Base-by-base conservation (phyloP, 2,888 invertebrate genomes). In the Ryuthela nishihirai region DNA sequence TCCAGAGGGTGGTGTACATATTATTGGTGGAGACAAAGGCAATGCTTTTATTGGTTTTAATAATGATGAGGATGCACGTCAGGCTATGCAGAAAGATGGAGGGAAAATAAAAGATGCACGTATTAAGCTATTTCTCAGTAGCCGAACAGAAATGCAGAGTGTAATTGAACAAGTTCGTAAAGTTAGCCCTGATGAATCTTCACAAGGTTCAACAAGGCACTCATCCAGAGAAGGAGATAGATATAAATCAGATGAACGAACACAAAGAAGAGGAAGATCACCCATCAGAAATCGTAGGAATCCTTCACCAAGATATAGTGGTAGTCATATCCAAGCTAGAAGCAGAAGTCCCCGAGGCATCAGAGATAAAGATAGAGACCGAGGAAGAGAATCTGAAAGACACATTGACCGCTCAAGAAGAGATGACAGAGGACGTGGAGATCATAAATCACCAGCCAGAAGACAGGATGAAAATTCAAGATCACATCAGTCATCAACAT, bases 1-100 rank as follows among this genome's bases (percentile, higher is more conserved):
- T 71, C 99, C 99, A 7, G 97, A 98, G 76, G 99, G 99, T 68
- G 98, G 98, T 54, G 99, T 99, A 50, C 97, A 98, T 81, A 99
- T 99, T 77, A 93, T 99, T 73, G 99, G 99, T 69, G 99, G 99
- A 68, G 93, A 94, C 76, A 85, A 89, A 70, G 99, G 98, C 72
- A 98, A 99, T 82, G 98, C 97, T 67, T 99, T 95, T 81, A 98
- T 99, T 79, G 98, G 97, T 70, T 99, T 99, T 84, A 89, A 90
- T 73, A 93, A 94, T 65, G 98, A 99, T 75, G 99, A 99, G 78
- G 99, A 99, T 76, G 99, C 98, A 9, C 84, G 98, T 0, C 89
- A 91, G 78, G 99, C 93, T 34, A 97, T 99, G 90, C 84, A 87
- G 78, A 79, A 87, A 65, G 88, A 89, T 74, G 85, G 90, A 60